These are phyloP conservation scores for Caenorhabditis plicata DNA, from an alignment of 2,888 invertebrate species.

Conservation along the genomic window DNA sequence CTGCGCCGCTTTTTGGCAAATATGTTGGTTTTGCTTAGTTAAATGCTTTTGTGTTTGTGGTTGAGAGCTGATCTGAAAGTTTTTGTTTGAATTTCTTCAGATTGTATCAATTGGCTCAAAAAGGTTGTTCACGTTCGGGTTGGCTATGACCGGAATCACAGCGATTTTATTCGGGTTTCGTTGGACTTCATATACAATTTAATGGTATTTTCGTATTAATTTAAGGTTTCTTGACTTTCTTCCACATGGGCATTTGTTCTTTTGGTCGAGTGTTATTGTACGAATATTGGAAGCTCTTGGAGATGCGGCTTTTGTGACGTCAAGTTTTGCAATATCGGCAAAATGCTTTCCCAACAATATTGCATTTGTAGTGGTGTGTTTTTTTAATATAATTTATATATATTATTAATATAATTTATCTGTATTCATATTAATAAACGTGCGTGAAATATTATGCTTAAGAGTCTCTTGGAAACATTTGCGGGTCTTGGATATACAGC, in stretches of 20 bases:
- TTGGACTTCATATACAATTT: not conserved
- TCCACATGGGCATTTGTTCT: conserved; percentile 59
- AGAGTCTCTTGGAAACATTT: conserved; percentile 72
- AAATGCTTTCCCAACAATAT: conserved; percentile 67
- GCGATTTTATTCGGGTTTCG: conserved; percentile 77
- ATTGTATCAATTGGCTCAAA: conserved; percentile 80
- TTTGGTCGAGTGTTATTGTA: conserved; percentile 60
- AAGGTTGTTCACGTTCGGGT: conserved; percentile 79
- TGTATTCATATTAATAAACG: too few species aligned
- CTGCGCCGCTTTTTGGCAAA: conserved; percentile 64
- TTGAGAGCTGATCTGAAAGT: not conserved
- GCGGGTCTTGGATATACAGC: conserved; percentile 85
- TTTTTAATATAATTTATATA: conserved; percentile 2
- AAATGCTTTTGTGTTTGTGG: not conserved
- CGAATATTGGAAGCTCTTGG: conserved; percentile 62
- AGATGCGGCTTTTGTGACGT: conserved; percentile 65
- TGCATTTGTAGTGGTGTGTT: conserved; percentile 66
- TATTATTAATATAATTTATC: not conserved
- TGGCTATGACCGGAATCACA: conserved; percentile 80
- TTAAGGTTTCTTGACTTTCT: conserved; percentile 60
- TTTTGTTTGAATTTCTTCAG: conserved; percentile 65
- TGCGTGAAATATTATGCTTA: too few species aligned
- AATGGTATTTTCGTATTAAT: not conserved
- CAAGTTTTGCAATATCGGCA: conserved; percentile 68
- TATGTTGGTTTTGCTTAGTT: conserved; percentile 58